Evolutionary conservation across 2,888 invertebrate genomes (phyloP), one percentile per base, ranked within the genome.

Genomic region (Drosophila melanosoma): DNA sequence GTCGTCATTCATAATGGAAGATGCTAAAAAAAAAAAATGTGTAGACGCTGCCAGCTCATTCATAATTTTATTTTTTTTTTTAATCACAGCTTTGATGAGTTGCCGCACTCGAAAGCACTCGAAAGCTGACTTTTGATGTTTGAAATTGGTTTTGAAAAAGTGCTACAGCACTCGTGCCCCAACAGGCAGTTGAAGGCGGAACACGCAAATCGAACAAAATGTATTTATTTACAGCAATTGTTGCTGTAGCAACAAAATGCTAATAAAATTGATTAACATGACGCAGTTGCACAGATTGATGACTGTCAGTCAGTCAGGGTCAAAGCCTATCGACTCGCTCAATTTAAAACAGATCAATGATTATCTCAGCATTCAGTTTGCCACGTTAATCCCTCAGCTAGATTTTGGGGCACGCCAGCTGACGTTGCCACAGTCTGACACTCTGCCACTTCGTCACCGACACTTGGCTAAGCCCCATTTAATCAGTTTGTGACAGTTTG

Each of bases 51-150:
- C 79, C 74, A 81, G 72, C 80, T 87, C 88, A 84, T 84, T 84
- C 83, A 84, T 89, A 82, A 88, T 61, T 84, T 72, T 59, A 5
- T 53, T 69, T 70, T 45, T 42, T 52, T 60, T 57, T 59, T 64
- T 70, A 59, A 79, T 60, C 52, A 62, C 38, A 35, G 53, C 88
- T 84, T 89, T 90, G 85, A 88, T 88, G 87, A 88, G 82, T 83
- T 87, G 90, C 89, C 90, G 84, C 89, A 90, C 90, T 84, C 66
- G 73, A 87, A 65, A 67, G 79, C 75, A 87, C 82, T 83, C 73
- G 64, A 87, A 58, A 79, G 54, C 59, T 79, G 83, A 79, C 85
- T 89, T 81, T 76, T 89, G 80, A 85, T 87, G 88, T 82, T 64
- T 81, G 58, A 49, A 68, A 83, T 80, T 74, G 86, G 85, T 75